Conservation (phyloP, 2,113 vertebrate genomes). For the Bothrops jararaca region DNA sequence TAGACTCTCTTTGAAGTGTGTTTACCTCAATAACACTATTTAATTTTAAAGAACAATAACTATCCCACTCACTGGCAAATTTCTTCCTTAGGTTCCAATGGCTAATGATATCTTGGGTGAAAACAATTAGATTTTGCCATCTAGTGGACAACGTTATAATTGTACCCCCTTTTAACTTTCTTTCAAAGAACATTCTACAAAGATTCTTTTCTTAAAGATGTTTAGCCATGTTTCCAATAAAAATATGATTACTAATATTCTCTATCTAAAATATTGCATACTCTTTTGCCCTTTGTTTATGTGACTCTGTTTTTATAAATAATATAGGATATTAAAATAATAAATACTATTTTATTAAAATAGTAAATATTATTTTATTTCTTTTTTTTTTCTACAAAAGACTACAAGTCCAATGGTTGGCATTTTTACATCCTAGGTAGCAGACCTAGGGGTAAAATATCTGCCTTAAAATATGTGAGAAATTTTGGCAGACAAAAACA, state of each 20-base stretch:
- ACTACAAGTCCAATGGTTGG: not conserved
- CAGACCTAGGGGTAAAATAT: not conserved
- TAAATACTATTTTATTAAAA: no score
- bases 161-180: not conserved
- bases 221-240: not conserved
- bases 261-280: not conserved
- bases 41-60: not conserved
- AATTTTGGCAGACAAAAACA: not conserved
- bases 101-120: not conserved
- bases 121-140: slow-evolving; percentile 54
- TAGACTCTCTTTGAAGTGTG: not conserved
- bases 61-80: not conserved
- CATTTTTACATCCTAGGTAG: not conserved
- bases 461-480: not conserved
- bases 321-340: accelerated
- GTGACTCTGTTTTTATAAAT: not conserved
- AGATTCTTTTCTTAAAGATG: not conserved
- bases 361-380: no score
- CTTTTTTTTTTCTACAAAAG: not conserved
- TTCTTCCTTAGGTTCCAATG: not conserved
- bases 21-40: not conserved
- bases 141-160: slow-evolving; percentile 54
- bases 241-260: not conserved
- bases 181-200: not conserved
- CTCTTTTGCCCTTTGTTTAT: no score